phyloP scores from a whole-genome alignment of 2,797 vertebrate species.

The Pseudochaenichthys georgianus region DNA sequence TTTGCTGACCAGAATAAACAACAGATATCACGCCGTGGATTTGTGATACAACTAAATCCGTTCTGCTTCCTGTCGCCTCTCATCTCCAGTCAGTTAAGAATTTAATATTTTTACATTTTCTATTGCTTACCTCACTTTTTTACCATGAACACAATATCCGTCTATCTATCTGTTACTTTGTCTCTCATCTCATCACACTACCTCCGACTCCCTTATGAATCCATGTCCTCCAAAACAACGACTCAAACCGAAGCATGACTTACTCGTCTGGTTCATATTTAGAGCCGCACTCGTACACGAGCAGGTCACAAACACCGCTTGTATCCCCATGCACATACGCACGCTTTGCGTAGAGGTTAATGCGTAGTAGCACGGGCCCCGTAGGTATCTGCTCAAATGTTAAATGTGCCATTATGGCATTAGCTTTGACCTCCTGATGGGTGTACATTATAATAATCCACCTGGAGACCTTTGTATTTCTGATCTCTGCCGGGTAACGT shows the following conservation, averaged over 20 bases:
- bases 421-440: conserved; percentile 61
- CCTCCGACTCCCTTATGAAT: conserved; percentile 40
- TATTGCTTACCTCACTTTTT: conserved; percentile 46
- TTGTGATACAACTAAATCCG: conserved; percentile 40
- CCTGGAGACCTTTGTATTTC: conserved; percentile 33
- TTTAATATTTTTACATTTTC: conserved; percentile 32
- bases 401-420: conserved; percentile 67
- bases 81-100: conserved; percentile 30
- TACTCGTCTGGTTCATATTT: conserved; percentile 54
- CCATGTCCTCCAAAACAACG: conserved; percentile 42
- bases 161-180: conserved; percentile 14
- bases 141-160: conserved; percentile 22
- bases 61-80: conserved; percentile 29
- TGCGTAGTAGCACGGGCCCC: conserved; percentile 51
- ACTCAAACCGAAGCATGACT: conserved; percentile 30
- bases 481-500: conserved; percentile 23
- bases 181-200: conserved; percentile 45
- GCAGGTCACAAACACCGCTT: conserved; percentile 31
- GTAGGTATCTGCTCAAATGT: conserved; percentile 67
- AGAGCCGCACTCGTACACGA: conserved; percentile 26
- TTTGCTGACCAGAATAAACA: conserved; percentile 67
- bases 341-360: conserved; percentile 50
- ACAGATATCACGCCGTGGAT: conserved; percentile 29
- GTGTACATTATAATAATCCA: conserved; percentile 42
- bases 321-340: not conserved